Conservation (phyloP, 2,888 invertebrate species). For the Spilarctia lutea region DNA sequence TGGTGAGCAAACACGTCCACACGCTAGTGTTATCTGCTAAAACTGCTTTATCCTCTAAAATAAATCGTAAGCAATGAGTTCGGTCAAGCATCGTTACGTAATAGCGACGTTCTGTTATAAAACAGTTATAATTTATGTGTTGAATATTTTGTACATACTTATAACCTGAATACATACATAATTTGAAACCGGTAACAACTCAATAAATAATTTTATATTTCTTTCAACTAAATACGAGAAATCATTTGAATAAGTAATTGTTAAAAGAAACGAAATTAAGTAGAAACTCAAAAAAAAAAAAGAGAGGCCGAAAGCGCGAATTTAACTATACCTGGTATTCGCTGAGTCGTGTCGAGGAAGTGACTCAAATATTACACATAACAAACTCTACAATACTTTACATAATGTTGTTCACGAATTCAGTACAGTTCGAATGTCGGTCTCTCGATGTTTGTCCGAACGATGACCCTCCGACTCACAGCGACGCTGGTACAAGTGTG, state of each 20-base stretch:
- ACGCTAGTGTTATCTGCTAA: conserved; percentile 50
- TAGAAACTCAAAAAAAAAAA: background rate
- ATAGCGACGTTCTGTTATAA: background rate
- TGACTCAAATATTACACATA: background rate
- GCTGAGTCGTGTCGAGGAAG: background rate
- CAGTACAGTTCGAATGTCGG: background rate
- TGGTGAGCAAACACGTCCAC: conserved; percentile 56
- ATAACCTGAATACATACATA: background rate
- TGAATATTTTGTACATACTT: background rate
- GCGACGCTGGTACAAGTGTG: conserved; percentile 65
- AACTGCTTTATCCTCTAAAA: conserved; percentile 59
- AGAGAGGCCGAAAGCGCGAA: background rate
- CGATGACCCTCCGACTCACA: conserved; percentile 43
- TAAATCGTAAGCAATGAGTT: conserved; percentile 12
- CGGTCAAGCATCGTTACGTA: conserved; percentile 35
- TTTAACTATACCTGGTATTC: background rate
- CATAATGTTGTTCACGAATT: background rate
- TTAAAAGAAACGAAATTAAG: conserved; percentile 18
- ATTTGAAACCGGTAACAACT: background rate
- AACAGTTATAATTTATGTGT: background rate
- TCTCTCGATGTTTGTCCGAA: conserved; percentile 21
- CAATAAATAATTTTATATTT: background rate
- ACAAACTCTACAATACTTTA: no score
- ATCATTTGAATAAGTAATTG: background rate
- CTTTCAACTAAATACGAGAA: background rate